Percentiles rank a stretch among this genome's conserved stretches.
phyloP scores from a whole-genome alignment of 2,888 invertebrate genomes.

The Thymelicus sylvestris region DNA sequence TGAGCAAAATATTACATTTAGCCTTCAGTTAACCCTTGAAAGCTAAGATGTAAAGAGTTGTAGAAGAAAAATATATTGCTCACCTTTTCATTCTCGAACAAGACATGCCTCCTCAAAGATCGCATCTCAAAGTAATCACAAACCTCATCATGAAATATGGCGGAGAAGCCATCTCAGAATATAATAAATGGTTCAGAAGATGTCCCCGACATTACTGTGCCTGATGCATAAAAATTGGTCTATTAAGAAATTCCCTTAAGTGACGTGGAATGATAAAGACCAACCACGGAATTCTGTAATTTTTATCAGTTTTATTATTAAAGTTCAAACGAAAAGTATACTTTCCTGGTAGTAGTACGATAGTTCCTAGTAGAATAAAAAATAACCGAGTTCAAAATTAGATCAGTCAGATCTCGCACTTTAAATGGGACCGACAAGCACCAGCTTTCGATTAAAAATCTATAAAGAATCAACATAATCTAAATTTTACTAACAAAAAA shows the following conservation, averaged over 20 bases:
- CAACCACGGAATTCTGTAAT: background rate
- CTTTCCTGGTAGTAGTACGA: too few species aligned
- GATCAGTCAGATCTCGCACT: too few species aligned
- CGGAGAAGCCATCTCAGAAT: slow-evolving; percentile 10
- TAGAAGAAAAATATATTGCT: slow-evolving; percentile 1
- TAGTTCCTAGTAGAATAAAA: too few species aligned
- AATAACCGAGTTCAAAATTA: too few species aligned
- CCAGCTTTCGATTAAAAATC: too few species aligned
- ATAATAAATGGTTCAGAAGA: slow-evolving; percentile 29
- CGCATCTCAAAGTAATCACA: slow-evolving; percentile 24
- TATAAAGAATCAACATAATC: too few species aligned
- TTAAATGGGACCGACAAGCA: too few species aligned
- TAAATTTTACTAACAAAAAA: too few species aligned
- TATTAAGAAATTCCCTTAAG: slow-evolving; percentile 1
- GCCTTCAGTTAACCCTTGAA: background rate
- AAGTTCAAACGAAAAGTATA: background rate
- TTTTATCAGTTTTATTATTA: background rate
- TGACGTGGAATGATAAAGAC: background rate
- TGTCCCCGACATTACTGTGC: slow-evolving; percentile 26
- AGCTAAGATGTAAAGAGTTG: background rate
- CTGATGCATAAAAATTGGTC: slow-evolving; percentile 24
- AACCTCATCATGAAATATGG: slow-evolving; percentile 27
- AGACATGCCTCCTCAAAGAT: slow-evolving; percentile 12
- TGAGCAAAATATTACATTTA: background rate
- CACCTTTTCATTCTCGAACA: slow-evolving; percentile 15